A percentile compares a stretch with the other conserved stretches of the same genome.
Conservation (phyloP, 2,797 vertebrate species). For the Hephaestus fuliginosus region DNA sequence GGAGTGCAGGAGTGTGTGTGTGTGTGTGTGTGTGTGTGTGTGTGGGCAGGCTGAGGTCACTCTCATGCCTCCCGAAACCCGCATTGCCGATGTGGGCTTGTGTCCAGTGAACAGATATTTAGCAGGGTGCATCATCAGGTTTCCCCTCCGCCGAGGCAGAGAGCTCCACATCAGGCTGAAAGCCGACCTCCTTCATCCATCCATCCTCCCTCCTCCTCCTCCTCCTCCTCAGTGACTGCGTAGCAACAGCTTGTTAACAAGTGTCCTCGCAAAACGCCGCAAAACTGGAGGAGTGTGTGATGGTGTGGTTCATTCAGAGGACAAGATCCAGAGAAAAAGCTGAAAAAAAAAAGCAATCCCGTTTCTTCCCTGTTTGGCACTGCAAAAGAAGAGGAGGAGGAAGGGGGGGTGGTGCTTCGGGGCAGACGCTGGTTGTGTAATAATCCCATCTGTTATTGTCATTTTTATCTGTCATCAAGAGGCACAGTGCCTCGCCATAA, state of each 20-base stretch:
- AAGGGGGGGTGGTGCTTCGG: slow-evolving; percentile 22
- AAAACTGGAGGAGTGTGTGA: slow-evolving; percentile 19
- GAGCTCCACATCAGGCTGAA: slow-evolving; percentile 39
- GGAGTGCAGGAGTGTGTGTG: slow-evolving; percentile 31
- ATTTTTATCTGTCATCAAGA: slow-evolving; percentile 44
- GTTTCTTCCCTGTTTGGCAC: slow-evolving; percentile 31
- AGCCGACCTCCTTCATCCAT: slow-evolving; percentile 15
- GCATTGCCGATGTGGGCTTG: slow-evolving; percentile 82
- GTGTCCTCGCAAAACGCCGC: slow-evolving; percentile 46
- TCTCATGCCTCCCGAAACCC: slow-evolving; percentile 74
- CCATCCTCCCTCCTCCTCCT: neutral
- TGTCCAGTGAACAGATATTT: slow-evolving; percentile 76
- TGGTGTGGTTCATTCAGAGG: slow-evolving; percentile 32
- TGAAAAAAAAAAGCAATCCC: slow-evolving; percentile 9
- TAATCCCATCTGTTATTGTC: slow-evolving; percentile 71
- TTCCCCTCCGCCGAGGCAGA: slow-evolving; percentile 49
- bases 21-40: slow-evolving; percentile 44
- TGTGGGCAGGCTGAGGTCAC: slow-evolving; percentile 74
- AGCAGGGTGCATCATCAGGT: slow-evolving; percentile 71
- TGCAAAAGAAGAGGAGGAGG: slow-evolving; percentile 20
- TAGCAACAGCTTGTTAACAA: slow-evolving; percentile 72
- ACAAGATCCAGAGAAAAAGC: slow-evolving; percentile 5
- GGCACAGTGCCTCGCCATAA: neutral
- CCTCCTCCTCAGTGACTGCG: slow-evolving; percentile 34
- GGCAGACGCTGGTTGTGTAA: slow-evolving; percentile 74